Evolutionary conservation across 2,113 vertebrate genomes (phyloP), one percentile per base, ranked within the genome.

Genomic region (Notothenia rossii): DNA sequence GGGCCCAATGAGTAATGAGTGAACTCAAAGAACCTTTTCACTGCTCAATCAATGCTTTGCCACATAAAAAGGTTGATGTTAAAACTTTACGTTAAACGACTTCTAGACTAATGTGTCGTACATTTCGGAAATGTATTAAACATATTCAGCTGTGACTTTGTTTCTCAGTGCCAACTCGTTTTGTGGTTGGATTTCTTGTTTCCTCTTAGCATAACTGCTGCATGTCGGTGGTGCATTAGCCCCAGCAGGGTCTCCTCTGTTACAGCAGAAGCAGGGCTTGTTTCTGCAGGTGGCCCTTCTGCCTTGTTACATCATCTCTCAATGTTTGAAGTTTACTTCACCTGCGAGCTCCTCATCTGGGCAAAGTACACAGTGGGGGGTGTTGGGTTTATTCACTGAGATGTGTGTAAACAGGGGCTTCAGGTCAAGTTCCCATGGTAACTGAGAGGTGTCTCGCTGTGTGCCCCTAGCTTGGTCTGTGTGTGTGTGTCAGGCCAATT

Each of bases 351-450:
- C 50, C 75, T 81, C 50, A 74, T 79, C 64, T 58, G 85, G 77
- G 43, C 79, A 88, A 88, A 90, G 85, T 90, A 79, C 87, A 88
- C 79, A 78, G 60, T 59, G 22, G 72, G 68, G 69, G 70, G 63
- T 49, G 70, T 51, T 64, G 1, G 46, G 43, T 71, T 51, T 83
- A 46, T 85, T 84, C 62, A 74, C 61, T n/a, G 43, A 59, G 74
- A 78, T 68, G 75, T 51, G 29, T 79, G n/a, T 80, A 59, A 64
- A 67, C 64, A 56, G 80, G 74, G 77, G 78, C 82, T 86, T 84
- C 53, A 45, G 89, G 61, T 84, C 70, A 89, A 58, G 92, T 92
- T 91, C 66, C 90, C 84, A 92, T 93, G 85, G 89, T 67, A 88
- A 93, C 90, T 45, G 75, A 80, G 75, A 55, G 61, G 72, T 69